Evolutionary conservation across 2,888 invertebrate genomes (phyloP).

Genomic region (Epinotia ramella): DNA sequence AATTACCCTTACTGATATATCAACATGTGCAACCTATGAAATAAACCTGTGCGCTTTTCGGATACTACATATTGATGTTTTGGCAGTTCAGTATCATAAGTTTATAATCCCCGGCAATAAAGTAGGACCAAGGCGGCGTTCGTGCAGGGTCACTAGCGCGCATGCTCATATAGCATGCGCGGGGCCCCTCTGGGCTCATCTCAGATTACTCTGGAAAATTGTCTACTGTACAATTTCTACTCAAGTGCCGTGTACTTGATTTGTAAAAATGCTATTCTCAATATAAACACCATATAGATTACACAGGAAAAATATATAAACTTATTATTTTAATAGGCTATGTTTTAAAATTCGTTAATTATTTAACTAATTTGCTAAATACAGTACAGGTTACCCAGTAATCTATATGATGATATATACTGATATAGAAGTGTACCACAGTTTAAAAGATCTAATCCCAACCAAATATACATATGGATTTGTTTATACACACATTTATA

Average conservation of each 20-base stretch:
- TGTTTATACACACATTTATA: constrained; percentile 20
- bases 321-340: constrained; percentile 1
- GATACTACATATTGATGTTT: constrained; percentile 13
- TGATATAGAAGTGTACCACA: neutral
- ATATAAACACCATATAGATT: constrained; percentile 2
- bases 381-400: neutral
- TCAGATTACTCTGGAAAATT: neutral
- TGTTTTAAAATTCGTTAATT: constrained; percentile 13
- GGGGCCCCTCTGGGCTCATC: no score
- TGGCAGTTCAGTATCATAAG: constrained; percentile 16
- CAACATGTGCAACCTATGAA: constrained; percentile 39
- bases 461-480: constrained; percentile 33
- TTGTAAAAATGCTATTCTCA: neutral
- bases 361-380: constrained; percentile 6
- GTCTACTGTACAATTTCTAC: neutral
- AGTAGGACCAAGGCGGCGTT: neutral
- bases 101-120: neutral
- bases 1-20: constrained; percentile 38
- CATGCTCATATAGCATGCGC: no score
- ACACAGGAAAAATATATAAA: neutral
- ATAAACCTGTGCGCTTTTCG: constrained; percentile 25
- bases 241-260: neutral
- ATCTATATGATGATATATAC: neutral
- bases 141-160: neutral
- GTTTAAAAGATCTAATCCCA: constrained; percentile 24